Evolutionary conservation across 2,888 invertebrate species (phyloP).

Genomic region (Epinotia nisella): DNA sequence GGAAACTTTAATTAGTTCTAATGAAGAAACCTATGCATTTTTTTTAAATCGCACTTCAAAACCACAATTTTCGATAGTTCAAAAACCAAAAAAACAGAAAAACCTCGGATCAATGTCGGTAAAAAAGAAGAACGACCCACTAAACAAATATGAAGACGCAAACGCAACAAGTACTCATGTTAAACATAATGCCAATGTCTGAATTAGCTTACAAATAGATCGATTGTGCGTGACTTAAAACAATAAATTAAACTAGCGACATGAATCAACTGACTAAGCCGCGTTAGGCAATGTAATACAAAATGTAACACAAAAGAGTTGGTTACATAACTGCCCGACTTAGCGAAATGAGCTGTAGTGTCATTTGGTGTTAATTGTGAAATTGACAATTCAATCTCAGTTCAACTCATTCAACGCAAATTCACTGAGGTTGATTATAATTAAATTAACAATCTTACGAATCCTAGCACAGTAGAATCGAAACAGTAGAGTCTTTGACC

Average conservation of each 20-base stretch:
- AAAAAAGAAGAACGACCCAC: too few relatives aligned
- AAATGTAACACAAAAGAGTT: constrained; percentile 1
- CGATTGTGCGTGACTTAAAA: constrained; percentile 34
- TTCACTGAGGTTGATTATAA: too few relatives aligned
- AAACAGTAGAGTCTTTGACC: too few relatives aligned
- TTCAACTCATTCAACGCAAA: not conserved
- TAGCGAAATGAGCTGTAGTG: not conserved
- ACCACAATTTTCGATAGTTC: too few relatives aligned
- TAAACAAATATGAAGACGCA: not conserved
- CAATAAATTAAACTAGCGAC: constrained; percentile 7
- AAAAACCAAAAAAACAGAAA: too few relatives aligned
- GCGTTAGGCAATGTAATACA: constrained; percentile 14
- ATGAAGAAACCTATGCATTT: too few relatives aligned
- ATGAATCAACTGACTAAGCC: constrained; percentile 20
- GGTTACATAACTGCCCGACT: constrained; percentile 16
- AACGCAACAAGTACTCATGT: not conserved
- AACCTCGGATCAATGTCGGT: too few relatives aligned
- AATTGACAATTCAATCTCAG: not conserved
- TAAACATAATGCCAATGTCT: not conserved
- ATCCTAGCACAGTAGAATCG: too few relatives aligned
- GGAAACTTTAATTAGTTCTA: too few relatives aligned
- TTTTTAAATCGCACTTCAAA: too few relatives aligned
- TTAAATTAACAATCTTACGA: too few relatives aligned
- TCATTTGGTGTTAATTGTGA: constrained; percentile 3
- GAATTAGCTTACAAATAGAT: constrained; percentile 9